A percentile compares a stretch with the other conserved stretches of the same genome.
phyloP scores from a whole-genome alignment of 2,888 invertebrate genomes.

The Cristatella mucedo region DNA sequence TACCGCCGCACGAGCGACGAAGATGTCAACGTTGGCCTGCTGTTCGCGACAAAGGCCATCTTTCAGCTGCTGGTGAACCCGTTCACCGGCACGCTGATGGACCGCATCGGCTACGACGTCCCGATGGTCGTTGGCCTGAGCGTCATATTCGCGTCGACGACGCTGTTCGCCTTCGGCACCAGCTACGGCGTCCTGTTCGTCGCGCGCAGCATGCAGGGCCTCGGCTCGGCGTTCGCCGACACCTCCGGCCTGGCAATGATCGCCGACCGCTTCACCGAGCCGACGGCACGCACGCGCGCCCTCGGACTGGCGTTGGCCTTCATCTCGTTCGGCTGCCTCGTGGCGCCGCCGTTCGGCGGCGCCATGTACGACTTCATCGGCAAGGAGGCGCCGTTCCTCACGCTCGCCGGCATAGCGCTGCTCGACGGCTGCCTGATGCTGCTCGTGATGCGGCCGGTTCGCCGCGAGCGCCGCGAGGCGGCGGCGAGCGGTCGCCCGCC shows the following conservation, averaged over 20 bases:
- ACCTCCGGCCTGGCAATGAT: constrained; percentile 98
- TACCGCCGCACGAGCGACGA: no score
- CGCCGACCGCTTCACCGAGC: constrained; percentile 93
- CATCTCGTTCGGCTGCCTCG: constrained; percentile 94
- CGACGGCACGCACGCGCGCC: constrained; percentile 89
- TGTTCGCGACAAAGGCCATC: constrained; percentile 97
- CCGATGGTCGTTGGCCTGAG: constrained; percentile 98
- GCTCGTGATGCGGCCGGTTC: constrained; percentile 40
- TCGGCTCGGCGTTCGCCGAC: constrained; percentile 97
- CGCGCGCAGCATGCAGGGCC: constrained; percentile 89
- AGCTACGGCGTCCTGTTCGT: constrained; percentile 90
- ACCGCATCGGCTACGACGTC: constrained; percentile 90
- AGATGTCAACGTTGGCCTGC: constrained; percentile 81
- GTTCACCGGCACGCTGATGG: constrained; percentile 91
- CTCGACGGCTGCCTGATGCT: constrained; percentile 82
- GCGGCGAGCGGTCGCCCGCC: no score
- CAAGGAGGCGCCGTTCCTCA: constrained; percentile 89
- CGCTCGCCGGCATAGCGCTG: constrained; percentile 79
- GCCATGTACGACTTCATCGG: constrained; percentile 92
- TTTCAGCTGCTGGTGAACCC: constrained; percentile 96
- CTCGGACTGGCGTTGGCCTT: constrained; percentile 86
- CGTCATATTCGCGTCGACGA: constrained; percentile 95
- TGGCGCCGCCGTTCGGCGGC: constrained; percentile 95
- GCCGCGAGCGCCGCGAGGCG: constrained; percentile 47
- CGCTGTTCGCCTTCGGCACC: constrained; percentile 87